Conservation (phyloP, 1,140 invertebrate species). For the Pinna nobilis region DNA sequence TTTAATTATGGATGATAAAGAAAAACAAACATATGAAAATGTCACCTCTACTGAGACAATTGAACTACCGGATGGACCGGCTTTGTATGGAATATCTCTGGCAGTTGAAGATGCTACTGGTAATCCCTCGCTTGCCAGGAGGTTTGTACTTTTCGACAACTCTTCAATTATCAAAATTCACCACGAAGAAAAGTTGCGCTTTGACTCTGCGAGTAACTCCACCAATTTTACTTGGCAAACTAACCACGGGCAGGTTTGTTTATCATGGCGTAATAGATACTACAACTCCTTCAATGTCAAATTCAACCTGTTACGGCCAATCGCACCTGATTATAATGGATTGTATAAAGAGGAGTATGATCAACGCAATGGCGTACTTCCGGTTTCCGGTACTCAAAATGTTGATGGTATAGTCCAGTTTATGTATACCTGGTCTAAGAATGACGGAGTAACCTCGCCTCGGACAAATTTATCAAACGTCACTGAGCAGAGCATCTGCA, state of each 20-base stretch:
- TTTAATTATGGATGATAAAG: conserved; percentile 11
- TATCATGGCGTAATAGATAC: conserved; percentile 37
- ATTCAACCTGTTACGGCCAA: conserved; percentile 39
- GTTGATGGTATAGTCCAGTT: conserved; percentile 31
- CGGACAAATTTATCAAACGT: conserved; percentile 20
- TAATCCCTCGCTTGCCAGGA: conserved; percentile 36
- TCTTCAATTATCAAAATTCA: conserved; percentile 28
- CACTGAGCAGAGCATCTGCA: conserved; percentile 27
- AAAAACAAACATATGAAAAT: background rate
- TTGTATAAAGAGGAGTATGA: conserved; percentile 26
- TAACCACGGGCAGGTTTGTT: conserved; percentile 13
- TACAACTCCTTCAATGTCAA: conserved; percentile 27
- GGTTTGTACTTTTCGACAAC: conserved; percentile 50
- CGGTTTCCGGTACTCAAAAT: conserved; percentile 33
- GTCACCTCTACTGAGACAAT: background rate
- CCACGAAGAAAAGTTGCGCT: background rate
- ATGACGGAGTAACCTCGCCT: conserved; percentile 19
- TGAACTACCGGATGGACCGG: conserved; percentile 15
- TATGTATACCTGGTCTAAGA: conserved; percentile 8
- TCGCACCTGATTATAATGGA: conserved; percentile 15
- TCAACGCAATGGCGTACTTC: conserved; percentile 25
- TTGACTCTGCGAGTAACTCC: conserved; percentile 11
- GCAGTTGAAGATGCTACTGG: conserved; percentile 31
- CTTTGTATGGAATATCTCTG: conserved; percentile 18
- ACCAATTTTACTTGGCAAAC: conserved; percentile 43